Evolutionary conservation across 1,140 invertebrate species (phyloP), one percentile per base, ranked within the genome.

Genomic region (Drosophila parvula): DNA sequence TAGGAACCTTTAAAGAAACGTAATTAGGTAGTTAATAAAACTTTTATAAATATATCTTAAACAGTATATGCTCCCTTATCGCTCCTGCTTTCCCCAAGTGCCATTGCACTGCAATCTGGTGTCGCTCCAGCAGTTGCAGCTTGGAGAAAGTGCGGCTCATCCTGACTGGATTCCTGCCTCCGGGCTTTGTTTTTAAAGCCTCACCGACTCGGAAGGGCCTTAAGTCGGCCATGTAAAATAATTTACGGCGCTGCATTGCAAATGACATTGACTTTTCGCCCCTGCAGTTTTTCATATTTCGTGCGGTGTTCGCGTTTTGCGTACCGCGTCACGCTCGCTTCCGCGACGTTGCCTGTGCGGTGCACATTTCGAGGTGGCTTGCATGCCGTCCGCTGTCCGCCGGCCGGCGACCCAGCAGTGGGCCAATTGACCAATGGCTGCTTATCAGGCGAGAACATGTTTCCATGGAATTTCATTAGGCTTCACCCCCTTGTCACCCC

Each of bases 391-490:
- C 53, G 81, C 75, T 64, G 45, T 51, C 57, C 53, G 43, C 59
- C 47, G 59, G 40, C 48, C 51, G 14, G 34, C 34, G 18, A 27
- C 34, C 51, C 51, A 55, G 51, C 51, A 27, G 51, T 38, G 50
- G 30, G 68, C 77, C 56, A 74, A 86, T 68, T 91, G 88, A 91
- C 90, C 89, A 91, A 91, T 91, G 89, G 79, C 56, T 68, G 74
- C 89, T 91, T 91, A 91, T 91, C 89, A 91, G 89, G 89, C 89
- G 89, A 91, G 84, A 91, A 89, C 89, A 91, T 91, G 89, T 82
- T 91, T 89, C 81, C 69, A 57, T 68, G 81, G 81, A 91, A 91
- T 91, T 91, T 91, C 84, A 90, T 90, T 90, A 90, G 78, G 80
- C 77, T 80, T 84, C 40, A 65, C 62, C 61, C 16, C 7, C n/a